Evolutionary conservation across 2,888 invertebrate species (phyloP), one percentile per base, ranked within the genome.

Genomic region (Mythimna vitellina): DNA sequence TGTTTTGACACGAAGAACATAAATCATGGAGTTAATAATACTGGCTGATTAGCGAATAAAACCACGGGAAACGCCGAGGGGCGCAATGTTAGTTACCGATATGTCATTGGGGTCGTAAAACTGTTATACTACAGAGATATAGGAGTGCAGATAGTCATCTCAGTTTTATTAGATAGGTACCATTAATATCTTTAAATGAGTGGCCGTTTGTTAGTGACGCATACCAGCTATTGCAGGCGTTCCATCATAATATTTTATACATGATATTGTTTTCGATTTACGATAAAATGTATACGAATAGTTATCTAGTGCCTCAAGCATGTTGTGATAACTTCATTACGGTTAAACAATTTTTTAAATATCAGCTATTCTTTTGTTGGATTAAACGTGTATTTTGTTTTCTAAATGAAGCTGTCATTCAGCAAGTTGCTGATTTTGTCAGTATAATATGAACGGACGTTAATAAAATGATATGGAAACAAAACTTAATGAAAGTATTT

Each of bases 21-120:
- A 85, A 85, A 85, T 85, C 76, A 83, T 80, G 54, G 54, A n/a
- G 66, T 58, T 46, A 80, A 83, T 81, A 81, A 79, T 76, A 69
- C 49, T 77, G 71, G 81, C 63, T 86, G 77, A 86, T 86, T 82
- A 84, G 76, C 61, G 38, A 77, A 84, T 80, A 78, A 80, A 85
- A 83, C 77, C 75, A 66, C 74, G 63, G 73, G 75, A 73, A 65
- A 63, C 85, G 63, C 80, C 57, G 75, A 64, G 75, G 81, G 79
- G 76, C 65, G 77, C 70, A 60, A 60, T 63, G 61, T 73, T 71
- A 84, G 72, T 77, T 78, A 78, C 76, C 75, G 78, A 78, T 82
- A 77, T 83, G 84, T 84, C 82, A 85, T 84, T 81, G 78, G 69
- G 71, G 79, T 69, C 80, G 62, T 87, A 81, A 83, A 87, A 82